A percentile compares a stretch with the other conserved stretches of the same genome.
Conservation (phyloP, 2,797 vertebrate genomes). For the Premnoplex brunnescens region DNA sequence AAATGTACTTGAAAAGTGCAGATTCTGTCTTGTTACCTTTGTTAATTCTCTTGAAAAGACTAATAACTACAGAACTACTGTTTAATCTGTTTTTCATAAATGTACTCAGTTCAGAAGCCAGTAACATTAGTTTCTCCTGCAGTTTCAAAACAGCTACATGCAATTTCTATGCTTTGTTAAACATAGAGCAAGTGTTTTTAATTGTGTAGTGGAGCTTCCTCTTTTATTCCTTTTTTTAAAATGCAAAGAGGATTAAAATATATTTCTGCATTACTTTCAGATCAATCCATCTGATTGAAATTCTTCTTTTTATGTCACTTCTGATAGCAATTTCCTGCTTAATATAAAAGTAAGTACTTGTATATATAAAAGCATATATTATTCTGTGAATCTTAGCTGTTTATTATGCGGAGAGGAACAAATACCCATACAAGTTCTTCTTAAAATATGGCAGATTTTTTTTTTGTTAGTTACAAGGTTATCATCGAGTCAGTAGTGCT, state of each 20-base stretch:
- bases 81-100: neutral
- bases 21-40: neutral
- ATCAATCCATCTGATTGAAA: neutral
- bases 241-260: neutral
- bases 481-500: neutral
- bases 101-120: neutral
- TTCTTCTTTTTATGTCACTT: neutral
- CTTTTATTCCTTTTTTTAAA: neutral
- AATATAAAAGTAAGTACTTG: neutral
- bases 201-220: neutral
- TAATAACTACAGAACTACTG: neutral
- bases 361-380: neutral
- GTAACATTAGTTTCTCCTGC: fast-evolving
- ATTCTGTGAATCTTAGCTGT: neutral
- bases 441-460: neutral
- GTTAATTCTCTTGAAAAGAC: neutral
- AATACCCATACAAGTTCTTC: neutral
- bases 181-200: neutral
- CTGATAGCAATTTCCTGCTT: neutral
- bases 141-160: neutral
- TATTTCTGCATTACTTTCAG: neutral
- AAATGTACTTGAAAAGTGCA: neutral
- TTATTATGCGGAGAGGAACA: neutral
- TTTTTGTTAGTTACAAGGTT: neutral
- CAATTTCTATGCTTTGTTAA: neutral